phyloP scores from a whole-genome alignment of 92 coral and sea anemone genomes.

The Hydrozoanthus gracilis region DNA sequence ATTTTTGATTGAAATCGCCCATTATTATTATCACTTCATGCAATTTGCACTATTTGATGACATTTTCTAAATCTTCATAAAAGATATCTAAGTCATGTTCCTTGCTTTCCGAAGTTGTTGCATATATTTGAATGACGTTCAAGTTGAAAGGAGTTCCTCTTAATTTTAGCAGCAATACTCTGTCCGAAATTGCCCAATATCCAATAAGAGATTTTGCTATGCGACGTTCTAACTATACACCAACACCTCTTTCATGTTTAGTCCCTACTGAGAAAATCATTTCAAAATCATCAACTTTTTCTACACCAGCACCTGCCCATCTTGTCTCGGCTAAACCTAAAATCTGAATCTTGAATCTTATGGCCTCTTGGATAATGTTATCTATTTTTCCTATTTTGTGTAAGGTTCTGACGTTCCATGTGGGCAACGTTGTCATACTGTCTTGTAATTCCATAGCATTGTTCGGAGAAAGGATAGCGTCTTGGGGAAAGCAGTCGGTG shows the following conservation, averaged over 20 bases:
- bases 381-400: neutral
- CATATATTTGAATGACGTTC: neutral
- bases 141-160: neutral
- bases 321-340: neutral
- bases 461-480: neutral
- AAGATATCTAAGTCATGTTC: neutral
- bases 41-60: neutral
- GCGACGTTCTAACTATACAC: neutral
- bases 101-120: neutral
- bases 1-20: neutral
- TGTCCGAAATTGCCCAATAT: neutral
- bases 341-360: neutral
- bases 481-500: neutral
- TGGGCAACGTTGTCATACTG: neutral
- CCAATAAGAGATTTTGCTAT: neutral
- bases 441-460: no score
- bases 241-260: neutral
- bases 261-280: neutral
- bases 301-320: neutral
- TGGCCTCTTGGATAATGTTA: neutral
- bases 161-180: neutral
- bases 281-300: neutral
- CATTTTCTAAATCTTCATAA: neutral
- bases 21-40: neutral
- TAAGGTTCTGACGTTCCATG: conserved; percentile 9